A percentile compares a stretch with the other conserved stretches of the same genome.
phyloP scores from a whole-genome alignment of 2,797 vertebrate genomes.

The Sebastes miniatus region DNA sequence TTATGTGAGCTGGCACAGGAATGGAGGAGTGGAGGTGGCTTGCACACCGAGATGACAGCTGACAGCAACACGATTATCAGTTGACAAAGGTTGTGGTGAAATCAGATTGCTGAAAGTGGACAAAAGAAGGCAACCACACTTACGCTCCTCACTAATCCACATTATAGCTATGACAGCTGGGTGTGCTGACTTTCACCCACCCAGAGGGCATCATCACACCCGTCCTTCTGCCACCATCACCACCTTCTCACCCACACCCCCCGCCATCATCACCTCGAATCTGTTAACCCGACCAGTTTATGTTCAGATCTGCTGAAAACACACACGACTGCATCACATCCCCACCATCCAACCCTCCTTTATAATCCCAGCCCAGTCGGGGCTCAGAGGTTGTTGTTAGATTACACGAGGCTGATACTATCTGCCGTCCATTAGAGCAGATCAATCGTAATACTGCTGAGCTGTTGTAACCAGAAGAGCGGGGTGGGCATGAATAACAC shows the following conservation, averaged over 20 bases:
- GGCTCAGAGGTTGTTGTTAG: constrained; percentile 3
- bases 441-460: constrained; percentile 1
- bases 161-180: background rate
- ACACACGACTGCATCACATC: background rate
- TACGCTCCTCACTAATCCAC: background rate
- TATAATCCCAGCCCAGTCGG: constrained; percentile 13
- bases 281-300: constrained; percentile 2
- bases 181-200: background rate
- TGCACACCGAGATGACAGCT: background rate
- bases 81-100: background rate
- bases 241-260: constrained; percentile 8
- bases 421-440: constrained; percentile 8
- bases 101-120: background rate
- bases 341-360: background rate
- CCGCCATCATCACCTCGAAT: constrained; percentile 2
- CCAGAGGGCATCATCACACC: constrained; percentile 17
- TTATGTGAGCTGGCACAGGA: no score
- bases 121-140: background rate
- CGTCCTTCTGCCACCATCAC: background rate
- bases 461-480: background rate
- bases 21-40: no score
- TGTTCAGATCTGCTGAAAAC: background rate
- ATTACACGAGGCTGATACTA: constrained; percentile 13
- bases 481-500: background rate
- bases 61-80: background rate